A percentile compares a stretch with the other conserved stretches of the same genome.
phyloP scores from a whole-genome alignment of 2,888 invertebrate species.

The Odontocerum albicorne region DNA sequence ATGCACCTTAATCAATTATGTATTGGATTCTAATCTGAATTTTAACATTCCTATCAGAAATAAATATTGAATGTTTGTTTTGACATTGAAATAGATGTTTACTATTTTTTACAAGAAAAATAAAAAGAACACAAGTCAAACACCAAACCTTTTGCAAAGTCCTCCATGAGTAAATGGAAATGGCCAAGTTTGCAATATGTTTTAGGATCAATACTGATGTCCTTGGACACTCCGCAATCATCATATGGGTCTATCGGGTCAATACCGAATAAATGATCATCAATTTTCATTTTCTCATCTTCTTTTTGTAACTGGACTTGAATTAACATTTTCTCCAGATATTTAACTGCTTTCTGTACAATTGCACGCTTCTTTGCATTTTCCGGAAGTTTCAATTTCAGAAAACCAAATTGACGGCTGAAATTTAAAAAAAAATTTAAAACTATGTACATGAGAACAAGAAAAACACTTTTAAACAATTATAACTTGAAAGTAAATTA shows the following conservation, averaged over 20 bases:
- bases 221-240: slow-evolving; percentile 58
- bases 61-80: too few species aligned
- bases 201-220: slow-evolving; percentile 81
- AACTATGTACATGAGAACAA: neutral
- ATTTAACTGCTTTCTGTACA: slow-evolving; percentile 82
- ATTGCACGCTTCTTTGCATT: slow-evolving; percentile 79
- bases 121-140: too few species aligned
- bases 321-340: slow-evolving; percentile 81
- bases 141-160: slow-evolving; percentile 96
- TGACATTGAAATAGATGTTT: too few species aligned
- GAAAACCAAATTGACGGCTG: slow-evolving; percentile 90
- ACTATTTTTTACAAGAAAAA: too few species aligned
- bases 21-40: too few species aligned
- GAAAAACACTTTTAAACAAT: neutral
- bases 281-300: slow-evolving; percentile 43
- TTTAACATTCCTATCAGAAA: too few species aligned
- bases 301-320: slow-evolving; percentile 64
- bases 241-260: slow-evolving; percentile 27
- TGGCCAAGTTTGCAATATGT: slow-evolving; percentile 96
- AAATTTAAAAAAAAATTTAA: slow-evolving; percentile 41
- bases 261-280: slow-evolving; percentile 24
- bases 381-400: slow-evolving; percentile 78
- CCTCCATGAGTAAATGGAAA: slow-evolving; percentile 89
- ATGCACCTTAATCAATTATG: too few species aligned
- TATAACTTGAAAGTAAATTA: too few species aligned